These are phyloP conservation scores for Cheilosia vernalis DNA, from an alignment of 2,888 invertebrate species.

Conservation along the genomic window DNA sequence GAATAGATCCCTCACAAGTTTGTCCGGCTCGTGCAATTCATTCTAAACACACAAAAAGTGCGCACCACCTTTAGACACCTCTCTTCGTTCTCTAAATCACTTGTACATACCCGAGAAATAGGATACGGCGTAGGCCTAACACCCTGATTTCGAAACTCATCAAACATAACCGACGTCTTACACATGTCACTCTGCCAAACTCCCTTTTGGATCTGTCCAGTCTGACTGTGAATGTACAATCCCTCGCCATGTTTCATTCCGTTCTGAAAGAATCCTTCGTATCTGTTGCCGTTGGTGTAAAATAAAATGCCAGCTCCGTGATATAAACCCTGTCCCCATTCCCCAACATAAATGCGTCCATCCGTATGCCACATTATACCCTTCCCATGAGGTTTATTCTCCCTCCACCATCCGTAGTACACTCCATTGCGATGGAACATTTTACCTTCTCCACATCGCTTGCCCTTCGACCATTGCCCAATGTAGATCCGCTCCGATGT, in stretches of 20 bases:
- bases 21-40: constrained; percentile 78
- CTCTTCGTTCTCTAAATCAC: not conserved
- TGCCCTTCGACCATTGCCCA: constrained; percentile 80
- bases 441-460: constrained; percentile 82
- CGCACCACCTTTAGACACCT: not conserved
- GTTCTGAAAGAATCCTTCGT: constrained; percentile 81
- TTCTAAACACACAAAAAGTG: constrained; percentile 59
- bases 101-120: constrained; percentile 77
- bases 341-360: constrained; percentile 80
- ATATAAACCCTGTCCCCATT: constrained; percentile 80
- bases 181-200: constrained; percentile 80
- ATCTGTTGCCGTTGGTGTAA: constrained; percentile 81
- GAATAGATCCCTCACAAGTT: constrained; percentile 79
- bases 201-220: constrained; percentile 82
- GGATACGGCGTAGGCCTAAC: constrained; percentile 78
- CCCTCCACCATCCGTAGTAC: constrained; percentile 81
- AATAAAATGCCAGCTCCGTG: constrained; percentile 81
- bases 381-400: constrained; percentile 80
- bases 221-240: constrained; percentile 80
- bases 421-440: constrained; percentile 80
- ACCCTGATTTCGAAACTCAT: constrained; percentile 79
- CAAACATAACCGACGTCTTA: constrained; percentile 79
- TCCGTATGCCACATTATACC: constrained; percentile 81
- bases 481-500: constrained; percentile 79
- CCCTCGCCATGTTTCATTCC: constrained; percentile 82